These are phyloP conservation scores for Pseudochirops cupreus DNA, from an alignment of 2,797 vertebrate genomes.

Conservation along the genomic window DNA sequence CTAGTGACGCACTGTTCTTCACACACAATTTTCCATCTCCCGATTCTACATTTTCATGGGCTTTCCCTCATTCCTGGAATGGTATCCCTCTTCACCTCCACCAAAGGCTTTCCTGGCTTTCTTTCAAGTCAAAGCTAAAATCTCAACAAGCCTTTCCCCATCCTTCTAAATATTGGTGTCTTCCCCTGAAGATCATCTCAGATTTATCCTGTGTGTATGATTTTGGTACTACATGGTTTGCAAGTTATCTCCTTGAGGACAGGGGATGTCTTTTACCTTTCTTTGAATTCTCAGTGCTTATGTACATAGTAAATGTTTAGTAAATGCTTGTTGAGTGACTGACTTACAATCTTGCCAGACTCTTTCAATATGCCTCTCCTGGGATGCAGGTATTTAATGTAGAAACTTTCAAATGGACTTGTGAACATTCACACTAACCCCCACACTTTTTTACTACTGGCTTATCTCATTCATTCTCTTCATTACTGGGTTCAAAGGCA, in stretches of 20 bases:
- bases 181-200: too few relatives aligned
- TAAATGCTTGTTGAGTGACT: too few relatives aligned
- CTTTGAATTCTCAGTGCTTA: too few relatives aligned
- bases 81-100: not conserved
- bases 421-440: not conserved
- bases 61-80: not conserved
- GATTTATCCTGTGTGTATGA: too few relatives aligned
- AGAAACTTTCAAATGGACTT: not conserved
- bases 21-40: not conserved
- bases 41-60: not conserved
- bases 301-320: too few relatives aligned
- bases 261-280: too few relatives aligned
- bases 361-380: not conserved
- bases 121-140: too few relatives aligned
- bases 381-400: not conserved
- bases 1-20: not conserved
- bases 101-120: too few relatives aligned
- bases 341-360: not conserved
- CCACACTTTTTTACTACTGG: not conserved
- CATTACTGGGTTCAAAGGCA: not conserved
- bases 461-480: not conserved
- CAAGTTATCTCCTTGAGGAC: too few relatives aligned
- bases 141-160: too few relatives aligned
- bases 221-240: too few relatives aligned
- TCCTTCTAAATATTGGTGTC: too few relatives aligned